Evolutionary conservation across 2,888 invertebrate genomes (phyloP).

Genomic region (Zaprionus bogoriensis): DNA sequence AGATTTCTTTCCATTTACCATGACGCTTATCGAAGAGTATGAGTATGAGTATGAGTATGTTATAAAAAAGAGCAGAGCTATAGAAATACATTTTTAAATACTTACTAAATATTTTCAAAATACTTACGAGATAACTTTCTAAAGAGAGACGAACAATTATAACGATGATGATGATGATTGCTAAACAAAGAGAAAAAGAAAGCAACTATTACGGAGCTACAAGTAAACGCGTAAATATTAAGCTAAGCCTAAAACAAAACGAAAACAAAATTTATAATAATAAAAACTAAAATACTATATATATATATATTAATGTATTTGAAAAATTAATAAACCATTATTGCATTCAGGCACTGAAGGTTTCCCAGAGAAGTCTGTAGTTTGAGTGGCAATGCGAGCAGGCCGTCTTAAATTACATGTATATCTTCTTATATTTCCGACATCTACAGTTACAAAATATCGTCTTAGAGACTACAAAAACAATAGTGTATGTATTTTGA

Average conservation of each 20-base stretch:
- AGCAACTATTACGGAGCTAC: conserved; percentile 31
- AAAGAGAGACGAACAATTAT: conserved; percentile 30
- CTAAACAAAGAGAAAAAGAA: conserved; percentile 34
- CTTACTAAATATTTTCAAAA: conserved; percentile 31
- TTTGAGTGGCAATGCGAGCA: not conserved
- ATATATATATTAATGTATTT: conserved; percentile 30
- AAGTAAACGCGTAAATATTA: conserved; percentile 56
- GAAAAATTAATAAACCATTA: conserved; percentile 40
- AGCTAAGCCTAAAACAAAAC: conserved; percentile 37
- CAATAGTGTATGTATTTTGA: conserved; percentile 27
- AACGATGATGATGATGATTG: conserved; percentile 47
- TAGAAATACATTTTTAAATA: conserved; percentile 44
- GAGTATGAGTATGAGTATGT: conserved; percentile 11
- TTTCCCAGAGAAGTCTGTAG: conserved; percentile 13
- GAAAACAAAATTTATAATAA: conserved; percentile 19
- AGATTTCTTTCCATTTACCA: conserved; percentile 50
- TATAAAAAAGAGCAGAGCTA: conserved; percentile 49
- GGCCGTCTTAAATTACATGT: not conserved
- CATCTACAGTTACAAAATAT: conserved; percentile 36
- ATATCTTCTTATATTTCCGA: conserved; percentile 24
- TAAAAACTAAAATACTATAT: conserved; percentile 26
- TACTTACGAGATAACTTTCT: conserved; percentile 33
- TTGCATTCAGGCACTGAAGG: conserved; percentile 22
- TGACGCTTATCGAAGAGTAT: conserved; percentile 47
- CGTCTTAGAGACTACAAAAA: conserved; percentile 39